Conservation (phyloP, 2,113 vertebrate genomes). For the Xenopus tropicalis region UCB_Xtro_10.0 CM004445.2:108270501-108271000, state of each 20-base stretch:
- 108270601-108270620: neutral
- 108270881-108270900: neutral
- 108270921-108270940: too few relatives aligned
- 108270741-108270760: neutral
- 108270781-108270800: neutral
- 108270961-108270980: too few relatives aligned
- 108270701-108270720: neutral
- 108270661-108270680: constrained; percentile 6
- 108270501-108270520: neutral
- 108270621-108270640: neutral
- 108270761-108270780: neutral
- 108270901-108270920: neutral
- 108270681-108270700: constrained; percentile 15
- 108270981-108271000: too few relatives aligned
- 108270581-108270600: neutral
- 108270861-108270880: constrained; percentile 13
- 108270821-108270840: neutral
- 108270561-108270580: constrained; percentile 4
- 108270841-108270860: constrained; percentile 18
- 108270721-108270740: constrained; percentile 6
- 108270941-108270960: too few relatives aligned
- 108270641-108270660: neutral
- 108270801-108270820: constrained; percentile 15
- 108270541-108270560: neutral
- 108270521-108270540: constrained; percentile 13